Evolutionary conservation across 2,113 vertebrate species (phyloP).

Genomic region (Podilymbus podiceps): DNA sequence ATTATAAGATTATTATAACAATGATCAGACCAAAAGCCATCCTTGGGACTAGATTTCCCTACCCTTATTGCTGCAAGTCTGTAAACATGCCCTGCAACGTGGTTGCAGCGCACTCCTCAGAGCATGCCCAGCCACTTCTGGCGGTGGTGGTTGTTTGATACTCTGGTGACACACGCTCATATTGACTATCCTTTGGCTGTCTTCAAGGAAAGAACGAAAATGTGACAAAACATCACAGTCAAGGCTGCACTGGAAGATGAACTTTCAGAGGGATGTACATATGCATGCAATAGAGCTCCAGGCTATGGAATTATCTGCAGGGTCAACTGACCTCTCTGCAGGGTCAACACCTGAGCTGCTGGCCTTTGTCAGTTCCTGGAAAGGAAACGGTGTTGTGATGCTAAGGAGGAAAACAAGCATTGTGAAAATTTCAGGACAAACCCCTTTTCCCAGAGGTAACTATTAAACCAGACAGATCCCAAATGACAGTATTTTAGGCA

Average conservation of each 20-base stretch:
- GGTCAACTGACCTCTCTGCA: background rate
- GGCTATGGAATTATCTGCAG: background rate
- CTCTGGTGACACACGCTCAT: fast-evolving
- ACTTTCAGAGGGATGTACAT: background rate
- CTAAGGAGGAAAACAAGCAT: constrained; percentile 9
- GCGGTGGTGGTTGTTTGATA: fast-evolving
- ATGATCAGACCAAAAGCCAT: background rate
- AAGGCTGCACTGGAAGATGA: background rate
- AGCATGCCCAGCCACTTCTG: background rate
- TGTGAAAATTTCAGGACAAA: constrained; percentile 18
- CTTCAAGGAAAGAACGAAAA: background rate
- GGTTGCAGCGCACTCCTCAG: fast-evolving
- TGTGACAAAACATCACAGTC: background rate
- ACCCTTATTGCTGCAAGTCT: background rate
- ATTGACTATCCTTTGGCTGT: background rate
- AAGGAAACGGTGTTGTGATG: background rate
- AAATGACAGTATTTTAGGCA: background rate
- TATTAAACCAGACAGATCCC: constrained; percentile 16
- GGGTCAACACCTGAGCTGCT: constrained; percentile 24
- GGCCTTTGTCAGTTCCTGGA: constrained; percentile 4
- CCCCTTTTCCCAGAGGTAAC: constrained; percentile 20
- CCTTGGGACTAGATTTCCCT: background rate
- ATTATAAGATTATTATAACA: background rate
- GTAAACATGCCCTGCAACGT: background rate
- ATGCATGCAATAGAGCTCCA: background rate